Base-by-base conservation (phyloP, 2,888 invertebrate genomes). In the Hirtodrosophila alboralis region DNA sequence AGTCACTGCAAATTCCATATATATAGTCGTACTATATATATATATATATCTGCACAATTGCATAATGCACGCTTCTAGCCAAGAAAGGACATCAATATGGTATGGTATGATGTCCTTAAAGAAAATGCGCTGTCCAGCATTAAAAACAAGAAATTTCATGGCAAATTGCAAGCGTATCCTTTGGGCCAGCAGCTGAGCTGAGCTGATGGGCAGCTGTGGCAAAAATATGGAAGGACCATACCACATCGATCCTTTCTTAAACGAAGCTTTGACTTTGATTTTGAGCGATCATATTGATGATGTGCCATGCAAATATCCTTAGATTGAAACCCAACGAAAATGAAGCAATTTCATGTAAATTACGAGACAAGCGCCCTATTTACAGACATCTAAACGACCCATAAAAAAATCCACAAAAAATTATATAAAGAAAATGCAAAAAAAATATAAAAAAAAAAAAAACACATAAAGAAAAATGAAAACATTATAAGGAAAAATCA, bases 341-440 rank as follows among this genome's bases (percentile, higher is more conserved):
- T 86, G 78, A 86, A 84, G 81, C 69, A 81, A 84, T 84, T 84
- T 84, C 86, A 84, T 86, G 85, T 84, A 84, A 84, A 86, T 84
- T 84, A 84, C 67, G 85, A 81, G 84, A 84, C 86, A 84, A 71
- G 83, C 84, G 73, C 81, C 68, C 75, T 62, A 72, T 74, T 86
- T 69, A 72, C 63, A 56, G 38, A 70, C 38, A 33, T 13, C 70
- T 67, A 84, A 85, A 86, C 81, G 75, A 84, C 54, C 70, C 81
- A 84, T 86, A 84, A 77, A 83, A 21, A 85, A 84, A 72, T 61
- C 47, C 26, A 56, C 44, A 67, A 41, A 62, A 62, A 62, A 84
- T 69, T 61, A 44, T 21, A 56, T 41, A 67, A 41, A 62, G 60
- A 62, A 62, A 51, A 36, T 34, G 36, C 38, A 52, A 43, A 49